phyloP scores from a whole-genome alignment of 2,888 invertebrate genomes.

The Temnothorax unifasciatus region DNA sequence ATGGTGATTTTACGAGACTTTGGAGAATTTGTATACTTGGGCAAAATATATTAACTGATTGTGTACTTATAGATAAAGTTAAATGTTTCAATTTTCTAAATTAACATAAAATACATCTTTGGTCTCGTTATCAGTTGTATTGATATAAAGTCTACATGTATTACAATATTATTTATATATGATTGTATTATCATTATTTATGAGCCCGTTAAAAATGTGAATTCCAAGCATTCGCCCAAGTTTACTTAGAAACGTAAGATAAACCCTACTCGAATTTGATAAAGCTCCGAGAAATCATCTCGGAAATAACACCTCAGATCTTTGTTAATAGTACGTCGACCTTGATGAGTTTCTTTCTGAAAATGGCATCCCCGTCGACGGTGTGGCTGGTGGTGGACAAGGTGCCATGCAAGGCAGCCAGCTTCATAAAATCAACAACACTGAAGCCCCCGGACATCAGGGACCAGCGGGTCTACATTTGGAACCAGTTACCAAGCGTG shows the following conservation, averaged over 20 bases:
- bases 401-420: constrained; percentile 83
- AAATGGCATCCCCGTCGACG: constrained; percentile 96
- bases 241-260: not conserved
- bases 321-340: constrained; percentile 94
- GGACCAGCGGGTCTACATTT: constrained; percentile 89
- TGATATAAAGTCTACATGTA: not conserved
- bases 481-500: constrained; percentile 93
- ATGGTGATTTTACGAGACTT: not conserved
- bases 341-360: constrained; percentile 98
- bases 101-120: not conserved
- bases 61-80: not conserved
- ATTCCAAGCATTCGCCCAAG: not conserved
- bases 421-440: constrained; percentile 84
- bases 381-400: constrained; percentile 88
- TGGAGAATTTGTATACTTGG: not conserved
- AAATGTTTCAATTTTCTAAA: not conserved
- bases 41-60: not conserved
- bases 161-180: not conserved
- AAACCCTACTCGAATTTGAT: not conserved
- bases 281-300: not conserved
- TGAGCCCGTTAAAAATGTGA: not conserved
- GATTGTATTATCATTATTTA: not conserved
- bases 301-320: constrained; percentile 55
- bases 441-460: constrained; percentile 86
- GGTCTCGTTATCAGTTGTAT: not conserved